phyloP scores from a whole-genome alignment of 2,113 vertebrate genomes.

The Melozone crissalis region DNA sequence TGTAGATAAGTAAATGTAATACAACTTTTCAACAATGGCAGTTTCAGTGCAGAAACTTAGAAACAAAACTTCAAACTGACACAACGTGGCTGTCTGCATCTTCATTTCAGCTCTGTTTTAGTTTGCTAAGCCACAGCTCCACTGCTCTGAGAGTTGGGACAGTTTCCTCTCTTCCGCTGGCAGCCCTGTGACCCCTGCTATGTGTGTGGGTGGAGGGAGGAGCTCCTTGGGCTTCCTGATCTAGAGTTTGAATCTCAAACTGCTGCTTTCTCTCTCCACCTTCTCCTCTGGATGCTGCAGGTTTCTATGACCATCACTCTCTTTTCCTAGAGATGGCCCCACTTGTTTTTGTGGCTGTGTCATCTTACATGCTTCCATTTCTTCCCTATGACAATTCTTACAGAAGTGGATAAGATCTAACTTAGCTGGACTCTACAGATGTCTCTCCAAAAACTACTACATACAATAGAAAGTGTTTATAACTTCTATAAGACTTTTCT shows the following conservation, averaged over 20 bases:
- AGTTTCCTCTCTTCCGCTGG: background rate
- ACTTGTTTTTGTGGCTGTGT: background rate
- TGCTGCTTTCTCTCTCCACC: background rate
- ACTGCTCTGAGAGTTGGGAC: background rate
- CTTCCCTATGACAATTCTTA: background rate
- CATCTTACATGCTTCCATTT: background rate
- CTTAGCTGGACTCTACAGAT: background rate
- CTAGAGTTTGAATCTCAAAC: background rate
- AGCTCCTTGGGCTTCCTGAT: background rate
- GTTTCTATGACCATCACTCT: background rate
- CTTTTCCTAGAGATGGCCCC: background rate
- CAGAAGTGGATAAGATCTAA: background rate
- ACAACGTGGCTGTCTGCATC: background rate
- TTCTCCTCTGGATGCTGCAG: background rate
- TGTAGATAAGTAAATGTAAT: slow-evolving; percentile 38
- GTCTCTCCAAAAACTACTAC: background rate
- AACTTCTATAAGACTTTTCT: background rate
- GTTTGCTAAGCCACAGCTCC: background rate
- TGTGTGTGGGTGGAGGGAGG: rapidly evolving
- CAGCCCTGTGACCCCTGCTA: background rate
- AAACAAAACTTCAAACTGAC: background rate
- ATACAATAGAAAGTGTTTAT: background rate
- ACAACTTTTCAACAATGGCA: background rate
- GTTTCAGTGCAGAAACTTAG: background rate
- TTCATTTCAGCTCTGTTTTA: background rate